Evolutionary conservation across 1,140 invertebrate genomes (phyloP).

Genomic region (Bombus confusus): DNA sequence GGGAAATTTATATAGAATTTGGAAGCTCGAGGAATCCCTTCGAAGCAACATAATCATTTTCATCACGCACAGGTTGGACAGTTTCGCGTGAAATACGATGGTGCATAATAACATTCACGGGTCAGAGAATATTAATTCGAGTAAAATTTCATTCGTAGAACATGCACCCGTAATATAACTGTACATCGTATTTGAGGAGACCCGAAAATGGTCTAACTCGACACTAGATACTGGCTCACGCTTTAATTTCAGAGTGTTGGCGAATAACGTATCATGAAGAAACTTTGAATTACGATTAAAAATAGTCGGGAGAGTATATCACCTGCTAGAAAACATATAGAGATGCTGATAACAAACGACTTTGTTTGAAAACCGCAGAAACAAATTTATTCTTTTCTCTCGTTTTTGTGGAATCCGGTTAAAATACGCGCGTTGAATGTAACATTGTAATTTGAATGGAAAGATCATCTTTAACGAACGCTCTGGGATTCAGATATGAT

Average conservation of each 20-base stretch:
- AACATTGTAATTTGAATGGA: background rate
- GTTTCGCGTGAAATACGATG: background rate
- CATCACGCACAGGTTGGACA: background rate
- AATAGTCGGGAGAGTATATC: background rate
- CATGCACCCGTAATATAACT: background rate
- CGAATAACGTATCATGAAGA: background rate
- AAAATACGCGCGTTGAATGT: background rate
- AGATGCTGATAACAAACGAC: background rate
- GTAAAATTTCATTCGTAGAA: constrained; percentile 18
- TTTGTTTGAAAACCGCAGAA: background rate
- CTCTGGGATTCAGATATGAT: background rate
- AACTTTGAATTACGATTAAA: background rate
- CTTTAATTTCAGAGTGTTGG: background rate
- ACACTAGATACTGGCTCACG: background rate
- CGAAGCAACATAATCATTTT: background rate
- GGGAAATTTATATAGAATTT: background rate
- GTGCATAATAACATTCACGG: background rate
- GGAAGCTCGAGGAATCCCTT: too few species aligned
- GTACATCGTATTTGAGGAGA: background rate
- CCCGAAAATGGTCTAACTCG: background rate
- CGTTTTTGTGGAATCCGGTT: background rate
- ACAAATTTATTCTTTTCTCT: background rate
- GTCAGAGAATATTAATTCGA: constrained; percentile 1
- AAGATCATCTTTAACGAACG: background rate
- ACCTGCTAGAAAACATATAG: background rate